Conservation (phyloP, 2,888 invertebrate species). For the Synanthedon andrenaeformis region DNA sequence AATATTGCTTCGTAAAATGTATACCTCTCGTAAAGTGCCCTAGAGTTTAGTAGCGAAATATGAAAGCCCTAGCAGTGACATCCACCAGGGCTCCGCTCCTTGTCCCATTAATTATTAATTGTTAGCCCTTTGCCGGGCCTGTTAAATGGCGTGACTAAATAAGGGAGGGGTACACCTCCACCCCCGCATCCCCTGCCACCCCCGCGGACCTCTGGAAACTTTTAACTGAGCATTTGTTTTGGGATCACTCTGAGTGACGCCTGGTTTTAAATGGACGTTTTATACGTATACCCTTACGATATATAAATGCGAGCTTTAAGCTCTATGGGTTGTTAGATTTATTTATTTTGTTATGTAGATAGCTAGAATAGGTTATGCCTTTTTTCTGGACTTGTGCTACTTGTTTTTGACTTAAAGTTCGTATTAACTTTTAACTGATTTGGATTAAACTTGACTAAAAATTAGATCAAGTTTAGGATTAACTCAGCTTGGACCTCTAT, state of each 20-base stretch:
- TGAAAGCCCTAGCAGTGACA: slow-evolving; percentile 16
- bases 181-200: slow-evolving; percentile 14
- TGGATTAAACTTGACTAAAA: too few species aligned
- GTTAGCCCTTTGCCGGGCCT: slow-evolving; percentile 50
- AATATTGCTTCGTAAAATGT: too few species aligned
- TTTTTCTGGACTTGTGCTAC: too few species aligned
- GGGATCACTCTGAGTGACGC: slow-evolving; percentile 31
- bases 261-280: background rate
- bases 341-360: too few species aligned
- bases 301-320: background rate
- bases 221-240: slow-evolving; percentile 36
- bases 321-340: too few species aligned
- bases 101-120: slow-evolving; percentile 31
- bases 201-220: slow-evolving; percentile 26
- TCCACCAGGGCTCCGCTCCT: slow-evolving; percentile 16
- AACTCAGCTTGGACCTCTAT: too few species aligned
- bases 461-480: too few species aligned
- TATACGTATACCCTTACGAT: too few species aligned
- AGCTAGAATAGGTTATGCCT: too few species aligned
- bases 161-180: slow-evolving; percentile 31
- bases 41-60: slow-evolving; percentile 10
- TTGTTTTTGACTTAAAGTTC: too few species aligned
- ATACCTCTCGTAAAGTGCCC: too few species aligned
- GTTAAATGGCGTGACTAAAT: slow-evolving; percentile 66
- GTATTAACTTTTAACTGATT: too few species aligned